Evolutionary conservation across 2,888 invertebrate genomes (phyloP).

Genomic region (Mesoligia furuncula): DNA sequence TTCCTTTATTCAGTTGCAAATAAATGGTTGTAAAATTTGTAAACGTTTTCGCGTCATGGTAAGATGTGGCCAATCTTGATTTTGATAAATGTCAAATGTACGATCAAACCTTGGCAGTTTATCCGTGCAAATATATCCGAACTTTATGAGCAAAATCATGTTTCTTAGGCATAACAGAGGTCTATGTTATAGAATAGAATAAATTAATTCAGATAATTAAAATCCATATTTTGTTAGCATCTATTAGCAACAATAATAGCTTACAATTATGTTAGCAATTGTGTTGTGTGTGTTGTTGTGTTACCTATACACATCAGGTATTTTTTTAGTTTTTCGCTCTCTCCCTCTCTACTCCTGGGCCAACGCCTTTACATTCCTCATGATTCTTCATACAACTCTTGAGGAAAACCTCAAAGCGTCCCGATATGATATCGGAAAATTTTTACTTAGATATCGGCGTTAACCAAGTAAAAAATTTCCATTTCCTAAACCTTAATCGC

Average conservation of each 20-base stretch:
- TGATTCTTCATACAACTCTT: neutral
- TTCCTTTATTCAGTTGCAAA: neutral
- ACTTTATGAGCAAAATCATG: neutral
- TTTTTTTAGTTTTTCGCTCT: too few relatives aligned
- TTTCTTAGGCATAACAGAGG: neutral
- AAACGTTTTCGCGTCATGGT: neutral
- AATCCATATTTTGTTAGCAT: too few relatives aligned
- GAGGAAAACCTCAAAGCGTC: neutral
- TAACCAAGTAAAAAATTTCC: constrained; percentile 2
- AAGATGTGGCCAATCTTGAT: neutral
- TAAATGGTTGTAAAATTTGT: neutral
- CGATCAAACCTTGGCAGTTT: neutral
- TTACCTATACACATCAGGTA: too few relatives aligned
- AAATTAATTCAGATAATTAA: too few relatives aligned
- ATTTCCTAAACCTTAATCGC: constrained; percentile 20
- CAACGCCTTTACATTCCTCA: too few relatives aligned
- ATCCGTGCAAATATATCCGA: too few relatives aligned
- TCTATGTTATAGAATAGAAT: too few relatives aligned
- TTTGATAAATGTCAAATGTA: neutral
- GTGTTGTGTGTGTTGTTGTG: too few relatives aligned
- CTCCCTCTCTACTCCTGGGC: neutral
- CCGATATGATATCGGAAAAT: too few relatives aligned
- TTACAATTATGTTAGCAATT: too few relatives aligned
- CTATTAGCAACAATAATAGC: too few relatives aligned
- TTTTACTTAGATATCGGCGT: too few relatives aligned